Percentiles rank a stretch among this genome's conserved stretches.
These are phyloP conservation scores for Melanitta fusca DNA, from an alignment of 2,797 vertebrate species.

Conservation along the genomic window DNA sequence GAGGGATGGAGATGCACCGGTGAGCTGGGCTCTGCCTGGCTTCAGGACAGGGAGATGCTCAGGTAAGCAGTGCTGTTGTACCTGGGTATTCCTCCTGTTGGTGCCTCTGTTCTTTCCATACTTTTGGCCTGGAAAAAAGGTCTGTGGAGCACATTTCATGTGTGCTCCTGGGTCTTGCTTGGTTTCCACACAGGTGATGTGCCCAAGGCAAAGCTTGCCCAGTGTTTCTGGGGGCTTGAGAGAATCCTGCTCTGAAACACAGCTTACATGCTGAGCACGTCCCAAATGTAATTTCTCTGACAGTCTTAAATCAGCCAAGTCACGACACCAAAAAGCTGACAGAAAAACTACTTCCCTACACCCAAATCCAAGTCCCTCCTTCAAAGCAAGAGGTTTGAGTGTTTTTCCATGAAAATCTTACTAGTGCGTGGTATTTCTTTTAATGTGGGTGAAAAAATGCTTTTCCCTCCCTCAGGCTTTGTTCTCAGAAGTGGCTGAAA, in stretches of 20 bases:
- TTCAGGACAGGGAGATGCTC: accelerated
- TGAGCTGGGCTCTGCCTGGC: accelerated
- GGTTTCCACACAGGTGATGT: background rate
- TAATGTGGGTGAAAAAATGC: background rate
- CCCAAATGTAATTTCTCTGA: background rate
- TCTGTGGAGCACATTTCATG: background rate
- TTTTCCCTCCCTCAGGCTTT: background rate
- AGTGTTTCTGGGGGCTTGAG: background rate
- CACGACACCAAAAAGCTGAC: background rate
- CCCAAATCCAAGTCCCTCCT: background rate
- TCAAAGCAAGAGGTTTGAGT: background rate
- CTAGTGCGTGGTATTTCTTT: background rate
- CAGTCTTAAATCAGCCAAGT: background rate
- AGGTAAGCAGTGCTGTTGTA: background rate
- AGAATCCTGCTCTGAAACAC: background rate
- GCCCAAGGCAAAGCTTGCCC: background rate
- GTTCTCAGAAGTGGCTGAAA: background rate
- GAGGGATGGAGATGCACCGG: background rate
- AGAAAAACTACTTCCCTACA: background rate
- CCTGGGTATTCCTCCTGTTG: background rate
- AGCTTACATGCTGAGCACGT: background rate
- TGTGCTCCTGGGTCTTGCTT: background rate
- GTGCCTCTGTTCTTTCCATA: background rate
- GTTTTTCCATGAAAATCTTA: background rate
- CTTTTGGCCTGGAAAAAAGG: background rate